These are phyloP conservation scores for Leptinotarsa lineolata DNA, from an alignment of 1,140 invertebrate genomes.

Conservation along the genomic window DNA sequence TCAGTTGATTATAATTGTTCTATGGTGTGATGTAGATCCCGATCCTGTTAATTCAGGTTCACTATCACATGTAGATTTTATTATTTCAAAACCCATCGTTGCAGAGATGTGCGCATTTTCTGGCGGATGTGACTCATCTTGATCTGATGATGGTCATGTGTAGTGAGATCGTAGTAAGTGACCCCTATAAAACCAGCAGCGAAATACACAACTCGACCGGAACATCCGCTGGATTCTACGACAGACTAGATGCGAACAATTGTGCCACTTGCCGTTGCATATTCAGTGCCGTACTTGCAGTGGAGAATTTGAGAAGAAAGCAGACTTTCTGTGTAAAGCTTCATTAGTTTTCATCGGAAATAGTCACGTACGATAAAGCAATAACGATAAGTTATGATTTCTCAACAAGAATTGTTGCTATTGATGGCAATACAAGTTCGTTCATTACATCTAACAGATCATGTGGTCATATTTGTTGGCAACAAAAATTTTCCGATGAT, in stretches of 20 bases:
- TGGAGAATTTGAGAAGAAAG: too few species aligned
- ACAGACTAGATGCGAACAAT: background rate
- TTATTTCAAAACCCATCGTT: background rate
- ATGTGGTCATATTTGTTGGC: too few species aligned
- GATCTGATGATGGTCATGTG: slow-evolving; percentile 9
- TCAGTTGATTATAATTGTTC: background rate
- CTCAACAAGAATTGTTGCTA: too few species aligned
- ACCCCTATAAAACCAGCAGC: slow-evolving; percentile 10
- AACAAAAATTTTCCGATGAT: too few species aligned
- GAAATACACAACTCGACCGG: slow-evolving; percentile 10
- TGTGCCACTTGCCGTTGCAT: background rate
- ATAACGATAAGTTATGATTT: too few species aligned
- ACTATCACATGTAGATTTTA: background rate
- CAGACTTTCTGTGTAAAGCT: too few species aligned
- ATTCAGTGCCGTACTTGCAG: background rate
- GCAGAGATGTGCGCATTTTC: slow-evolving; percentile 14
- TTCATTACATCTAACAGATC: too few species aligned
- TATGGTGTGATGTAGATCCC: background rate
- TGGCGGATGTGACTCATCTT: slow-evolving; percentile 15
- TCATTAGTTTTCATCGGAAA: too few species aligned
- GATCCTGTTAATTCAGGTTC: background rate
- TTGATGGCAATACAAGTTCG: too few species aligned
- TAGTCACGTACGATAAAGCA: too few species aligned
- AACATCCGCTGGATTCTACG: slow-evolving; percentile 11
- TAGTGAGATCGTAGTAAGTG: slow-evolving; percentile 15